phyloP scores from a whole-genome alignment of 2,888 invertebrate genomes.

The Micropterix aruncella region DNA sequence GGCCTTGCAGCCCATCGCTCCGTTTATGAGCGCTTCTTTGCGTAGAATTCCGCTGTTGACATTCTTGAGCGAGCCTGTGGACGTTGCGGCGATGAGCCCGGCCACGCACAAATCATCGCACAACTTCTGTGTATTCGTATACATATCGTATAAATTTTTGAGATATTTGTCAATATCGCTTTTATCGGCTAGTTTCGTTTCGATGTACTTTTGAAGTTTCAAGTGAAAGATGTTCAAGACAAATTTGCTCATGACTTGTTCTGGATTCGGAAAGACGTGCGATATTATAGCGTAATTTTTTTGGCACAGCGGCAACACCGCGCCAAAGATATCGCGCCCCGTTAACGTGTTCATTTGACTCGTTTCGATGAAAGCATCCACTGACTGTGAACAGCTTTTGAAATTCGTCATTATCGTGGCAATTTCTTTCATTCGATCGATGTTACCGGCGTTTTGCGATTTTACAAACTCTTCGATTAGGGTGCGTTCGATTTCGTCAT shows the following conservation, averaged over 20 bases:
- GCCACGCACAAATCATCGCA: constrained; percentile 30
- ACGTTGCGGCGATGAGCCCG: constrained; percentile 26
- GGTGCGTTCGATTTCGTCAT: constrained; percentile 77
- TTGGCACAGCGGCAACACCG: constrained; percentile 80
- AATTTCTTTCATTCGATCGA: constrained; percentile 82
- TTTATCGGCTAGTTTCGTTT: constrained; percentile 66
- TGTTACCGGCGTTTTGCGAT: constrained; percentile 76
- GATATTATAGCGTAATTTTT: constrained; percentile 73
- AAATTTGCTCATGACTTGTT: constrained; percentile 96
- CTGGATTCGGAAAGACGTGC: constrained; percentile 88
- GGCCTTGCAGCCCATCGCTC: constrained; percentile 19
- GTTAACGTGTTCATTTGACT: constrained; percentile 83
- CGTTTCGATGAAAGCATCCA: constrained; percentile 94
- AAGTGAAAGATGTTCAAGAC: constrained; percentile 90
- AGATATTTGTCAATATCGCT: constrained; percentile 80
- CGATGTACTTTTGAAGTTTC: constrained; percentile 76
- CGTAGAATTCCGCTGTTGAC: constrained; percentile 25
- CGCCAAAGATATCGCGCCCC: constrained; percentile 80
- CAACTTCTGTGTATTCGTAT: constrained; percentile 48
- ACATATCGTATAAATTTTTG: constrained; percentile 75
- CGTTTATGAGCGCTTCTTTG: constrained; percentile 28
- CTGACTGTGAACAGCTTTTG: constrained; percentile 91
- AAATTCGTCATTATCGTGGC: constrained; percentile 88
- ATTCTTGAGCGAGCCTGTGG: constrained; percentile 22
- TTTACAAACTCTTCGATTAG: constrained; percentile 90